Percentiles rank a stretch among this genome's conserved stretches.
These are phyloP conservation scores for Euplagia quadripunctaria DNA, from an alignment of 2,888 invertebrate species.

Conservation along the genomic window DNA sequence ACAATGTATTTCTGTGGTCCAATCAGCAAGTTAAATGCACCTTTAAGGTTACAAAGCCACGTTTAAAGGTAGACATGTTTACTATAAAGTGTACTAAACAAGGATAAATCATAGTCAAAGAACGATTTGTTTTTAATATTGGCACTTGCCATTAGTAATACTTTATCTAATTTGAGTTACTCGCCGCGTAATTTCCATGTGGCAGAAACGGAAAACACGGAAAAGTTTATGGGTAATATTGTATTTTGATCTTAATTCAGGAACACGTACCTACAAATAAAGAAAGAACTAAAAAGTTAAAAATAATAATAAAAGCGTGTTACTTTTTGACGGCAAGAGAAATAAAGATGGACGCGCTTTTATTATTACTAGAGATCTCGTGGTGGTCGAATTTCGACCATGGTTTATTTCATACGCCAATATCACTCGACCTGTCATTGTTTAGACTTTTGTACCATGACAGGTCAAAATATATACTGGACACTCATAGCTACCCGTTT, in stretches of 20 bases:
- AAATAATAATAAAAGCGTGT: too few species aligned
- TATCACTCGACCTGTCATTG: too few species aligned
- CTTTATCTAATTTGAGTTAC: slow-evolving; percentile 5
- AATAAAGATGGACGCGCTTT: too few species aligned
- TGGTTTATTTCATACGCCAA: too few species aligned
- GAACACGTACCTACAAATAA: background rate
- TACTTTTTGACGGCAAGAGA: too few species aligned
- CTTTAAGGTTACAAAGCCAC: background rate
- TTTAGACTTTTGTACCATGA: too few species aligned
- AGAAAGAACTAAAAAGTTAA: background rate
- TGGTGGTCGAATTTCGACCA: too few species aligned
- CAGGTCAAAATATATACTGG: too few species aligned
- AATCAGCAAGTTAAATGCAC: too few species aligned
- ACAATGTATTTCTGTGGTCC: too few species aligned
- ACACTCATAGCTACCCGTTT: too few species aligned
- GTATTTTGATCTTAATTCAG: background rate
- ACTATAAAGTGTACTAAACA: slow-evolving; percentile 7
- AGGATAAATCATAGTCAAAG: slow-evolving; percentile 6
- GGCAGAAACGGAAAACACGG: slow-evolving; percentile 19
- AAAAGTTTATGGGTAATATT: slow-evolving; percentile 2
- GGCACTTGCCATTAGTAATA: slow-evolving; percentile 10
- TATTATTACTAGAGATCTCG: too few species aligned
- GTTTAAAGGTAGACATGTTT: background rate
- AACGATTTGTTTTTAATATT: slow-evolving; percentile 12
- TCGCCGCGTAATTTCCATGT: slow-evolving; percentile 40